Evolutionary conservation across 1,140 invertebrate genomes (phyloP).

Genomic region (Phymorhynchus buccinoides): DNA sequence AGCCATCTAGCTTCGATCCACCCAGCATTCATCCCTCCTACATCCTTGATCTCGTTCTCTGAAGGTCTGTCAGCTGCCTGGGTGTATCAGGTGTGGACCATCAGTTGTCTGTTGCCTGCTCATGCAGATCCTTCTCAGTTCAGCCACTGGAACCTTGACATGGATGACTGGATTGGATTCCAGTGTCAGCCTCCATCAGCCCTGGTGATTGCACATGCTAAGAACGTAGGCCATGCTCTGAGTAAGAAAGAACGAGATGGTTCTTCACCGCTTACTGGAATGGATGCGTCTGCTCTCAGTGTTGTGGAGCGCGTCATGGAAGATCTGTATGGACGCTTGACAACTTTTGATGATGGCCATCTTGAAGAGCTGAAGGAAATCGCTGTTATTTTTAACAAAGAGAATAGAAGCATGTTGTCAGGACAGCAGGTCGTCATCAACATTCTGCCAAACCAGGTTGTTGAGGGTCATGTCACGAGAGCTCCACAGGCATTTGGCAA

Average conservation of each 20-base stretch:
- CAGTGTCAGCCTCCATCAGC: constrained; percentile 24
- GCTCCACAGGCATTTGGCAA: constrained; percentile 50
- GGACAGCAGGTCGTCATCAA: constrained; percentile 49
- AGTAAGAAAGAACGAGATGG: not conserved
- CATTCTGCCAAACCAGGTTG: constrained; percentile 48
- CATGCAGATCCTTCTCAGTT: constrained; percentile 34
- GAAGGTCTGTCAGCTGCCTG: constrained; percentile 18
- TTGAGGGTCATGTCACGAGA: constrained; percentile 52
- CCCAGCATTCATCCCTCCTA: not conserved
- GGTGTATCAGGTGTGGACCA: constrained; percentile 46
- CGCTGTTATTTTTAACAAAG: constrained; percentile 37
- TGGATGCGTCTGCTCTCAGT: constrained; percentile 20
- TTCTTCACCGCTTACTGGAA: constrained; percentile 21
- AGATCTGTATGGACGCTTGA: constrained; percentile 37
- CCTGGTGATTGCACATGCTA: constrained; percentile 39
- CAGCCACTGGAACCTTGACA: not conserved
- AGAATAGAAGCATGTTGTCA: constrained; percentile 44
- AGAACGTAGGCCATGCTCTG: constrained; percentile 39
- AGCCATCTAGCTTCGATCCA: not conserved
- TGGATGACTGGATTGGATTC: constrained; percentile 28
- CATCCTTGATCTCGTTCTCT: constrained; percentile 38
- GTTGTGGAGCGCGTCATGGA: constrained; percentile 25
- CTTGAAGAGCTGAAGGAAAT: not conserved
- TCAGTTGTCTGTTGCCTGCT: constrained; percentile 30
- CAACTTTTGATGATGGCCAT: constrained; percentile 37